Evolutionary conservation across 2,888 invertebrate species (phyloP).

Genomic region (Stegophylla sp.): DNA sequence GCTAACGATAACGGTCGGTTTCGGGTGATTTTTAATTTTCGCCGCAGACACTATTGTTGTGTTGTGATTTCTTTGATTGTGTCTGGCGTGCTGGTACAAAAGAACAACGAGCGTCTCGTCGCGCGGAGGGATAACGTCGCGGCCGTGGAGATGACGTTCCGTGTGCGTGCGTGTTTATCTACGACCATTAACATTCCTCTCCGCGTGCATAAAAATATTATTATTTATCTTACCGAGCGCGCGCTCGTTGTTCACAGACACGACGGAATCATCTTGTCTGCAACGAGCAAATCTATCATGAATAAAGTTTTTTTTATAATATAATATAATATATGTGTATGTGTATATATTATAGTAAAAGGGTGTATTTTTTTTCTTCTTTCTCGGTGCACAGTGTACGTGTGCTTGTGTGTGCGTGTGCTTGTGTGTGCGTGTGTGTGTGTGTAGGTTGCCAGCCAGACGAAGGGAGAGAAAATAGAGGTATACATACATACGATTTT

Average conservation of each 20-base stretch:
- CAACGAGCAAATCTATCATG: conserved; percentile 51
- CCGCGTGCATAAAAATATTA: conserved; percentile 42
- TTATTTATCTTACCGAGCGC: conserved; percentile 39
- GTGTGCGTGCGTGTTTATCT: conserved; percentile 36
- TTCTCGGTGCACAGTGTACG: neutral
- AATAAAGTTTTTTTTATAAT: conserved; percentile 43
- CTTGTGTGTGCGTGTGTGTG: neutral
- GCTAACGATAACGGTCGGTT: neutral
- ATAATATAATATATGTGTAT: too few relatives aligned
- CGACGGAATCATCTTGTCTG: conserved; percentile 55
- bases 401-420: neutral
- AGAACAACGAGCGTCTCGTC: too few relatives aligned
- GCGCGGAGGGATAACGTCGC: neutral
- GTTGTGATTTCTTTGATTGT: conserved; percentile 8
- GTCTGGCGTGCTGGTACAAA: conserved; percentile 1
- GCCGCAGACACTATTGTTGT: conserved; percentile 39
- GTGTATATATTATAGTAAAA: conserved; percentile 17
- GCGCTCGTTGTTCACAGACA: too few relatives aligned
- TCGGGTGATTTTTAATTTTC: conserved; percentile 19
- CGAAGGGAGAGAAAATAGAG: conserved; percentile 49
- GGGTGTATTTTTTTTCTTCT: conserved; percentile 35
- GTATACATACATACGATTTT: conserved; percentile 38
- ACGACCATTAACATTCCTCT: conserved; percentile 51
- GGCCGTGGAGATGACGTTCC: conserved; percentile 14
- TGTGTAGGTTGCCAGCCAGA: conserved; percentile 38